Conservation (phyloP, 2,888 invertebrate species). For the Pseudanteris insignis region DNA sequence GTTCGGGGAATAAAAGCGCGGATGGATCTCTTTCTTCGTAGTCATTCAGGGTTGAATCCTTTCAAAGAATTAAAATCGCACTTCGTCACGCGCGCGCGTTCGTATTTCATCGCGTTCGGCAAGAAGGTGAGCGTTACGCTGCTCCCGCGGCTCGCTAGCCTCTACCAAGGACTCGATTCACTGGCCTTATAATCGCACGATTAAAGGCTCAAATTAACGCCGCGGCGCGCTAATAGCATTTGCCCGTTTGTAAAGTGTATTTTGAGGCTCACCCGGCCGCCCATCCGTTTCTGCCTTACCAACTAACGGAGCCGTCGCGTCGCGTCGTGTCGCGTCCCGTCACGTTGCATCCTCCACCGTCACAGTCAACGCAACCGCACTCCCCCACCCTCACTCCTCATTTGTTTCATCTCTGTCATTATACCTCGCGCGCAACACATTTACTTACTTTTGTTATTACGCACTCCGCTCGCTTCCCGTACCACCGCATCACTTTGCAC, state of each 20-base stretch:
- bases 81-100: conserved; percentile 44
- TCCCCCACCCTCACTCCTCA: conserved; percentile 21
- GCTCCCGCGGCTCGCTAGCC: conserved; percentile 47
- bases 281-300: no score
- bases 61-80: conserved; percentile 41
- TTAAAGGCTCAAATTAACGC: conserved; percentile 47
- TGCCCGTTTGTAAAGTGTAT: conserved; percentile 38
- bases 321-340: no score
- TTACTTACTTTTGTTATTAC: conserved; percentile 30
- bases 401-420: conserved; percentile 31
- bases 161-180: conserved; percentile 51
- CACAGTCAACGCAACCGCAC: no score
- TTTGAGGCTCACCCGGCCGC: conserved; percentile 22
- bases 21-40: conserved; percentile 36
- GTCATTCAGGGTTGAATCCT: conserved; percentile 40
- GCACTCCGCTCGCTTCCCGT: no score
- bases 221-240: conserved; percentile 44
- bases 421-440: conserved; percentile 8
- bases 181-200: conserved; percentile 44
- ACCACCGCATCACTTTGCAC: no score
- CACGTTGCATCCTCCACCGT: no score
- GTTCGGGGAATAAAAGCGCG: conserved; percentile 34
- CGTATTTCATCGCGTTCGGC: conserved; percentile 32
- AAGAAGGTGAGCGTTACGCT: conserved; percentile 49
- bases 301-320: no score